Percentiles rank a stretch among this genome's conserved stretches.
Conservation (phyloP, 2,797 vertebrate genomes). For the Siniperca obscura region DNA sequence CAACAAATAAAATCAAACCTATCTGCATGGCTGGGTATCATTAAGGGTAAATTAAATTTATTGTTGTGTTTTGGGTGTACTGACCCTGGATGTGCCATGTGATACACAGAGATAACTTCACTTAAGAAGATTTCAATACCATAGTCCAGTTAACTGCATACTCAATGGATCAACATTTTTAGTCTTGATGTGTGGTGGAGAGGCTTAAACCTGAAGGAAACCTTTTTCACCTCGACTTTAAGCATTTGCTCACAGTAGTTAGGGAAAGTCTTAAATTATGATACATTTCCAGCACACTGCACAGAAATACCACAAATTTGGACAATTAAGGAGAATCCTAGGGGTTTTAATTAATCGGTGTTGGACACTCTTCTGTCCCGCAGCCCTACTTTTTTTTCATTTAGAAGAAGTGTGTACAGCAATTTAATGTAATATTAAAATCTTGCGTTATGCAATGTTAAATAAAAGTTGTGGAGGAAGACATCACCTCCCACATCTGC, state of each 20-base stretch:
- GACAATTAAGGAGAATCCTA: constrained; percentile 40
- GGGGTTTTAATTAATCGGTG: constrained; percentile 42
- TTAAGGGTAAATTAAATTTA: not conserved
- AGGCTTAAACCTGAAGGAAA: constrained; percentile 17
- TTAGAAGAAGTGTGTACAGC: constrained; percentile 11
- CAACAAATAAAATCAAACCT: not conserved
- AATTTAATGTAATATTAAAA: constrained; percentile 42
- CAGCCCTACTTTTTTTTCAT: constrained; percentile 10
- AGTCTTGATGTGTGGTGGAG: not conserved
- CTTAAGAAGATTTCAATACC: not conserved
- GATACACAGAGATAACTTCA: not conserved
- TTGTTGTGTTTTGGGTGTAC: not conserved
- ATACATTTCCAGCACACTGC: constrained; percentile 24
- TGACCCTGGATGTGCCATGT: not conserved
- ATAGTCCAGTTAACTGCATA: not conserved
- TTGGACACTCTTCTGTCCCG: constrained; percentile 40
- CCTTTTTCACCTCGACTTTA: constrained; percentile 13
- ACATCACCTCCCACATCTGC: constrained; percentile 55
- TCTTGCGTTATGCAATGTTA: constrained; percentile 33
- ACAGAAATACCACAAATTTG: constrained; percentile 35
- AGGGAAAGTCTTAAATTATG: constrained; percentile 21
- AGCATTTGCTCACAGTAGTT: constrained; percentile 13
- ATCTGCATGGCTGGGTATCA: not conserved
- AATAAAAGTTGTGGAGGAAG: constrained; percentile 55
- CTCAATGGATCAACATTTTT: not conserved